Evolutionary conservation across 2,888 invertebrate genomes (phyloP).

Genomic region (Melieria picta): DNA sequence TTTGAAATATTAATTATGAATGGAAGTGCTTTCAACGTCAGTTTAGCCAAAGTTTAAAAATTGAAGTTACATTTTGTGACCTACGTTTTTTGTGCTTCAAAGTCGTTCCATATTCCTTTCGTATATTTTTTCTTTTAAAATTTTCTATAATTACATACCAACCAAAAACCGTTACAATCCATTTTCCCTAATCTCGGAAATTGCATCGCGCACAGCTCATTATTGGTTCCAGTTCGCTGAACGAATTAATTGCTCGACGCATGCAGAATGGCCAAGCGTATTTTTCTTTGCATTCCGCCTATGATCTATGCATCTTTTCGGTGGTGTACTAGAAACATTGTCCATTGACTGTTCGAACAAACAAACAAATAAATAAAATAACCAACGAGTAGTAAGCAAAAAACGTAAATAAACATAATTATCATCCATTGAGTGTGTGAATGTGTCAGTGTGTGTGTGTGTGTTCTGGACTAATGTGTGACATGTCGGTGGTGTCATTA

Average conservation of each 20-base stretch:
- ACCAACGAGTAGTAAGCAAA: not conserved
- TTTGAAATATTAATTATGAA: too few relatives aligned
- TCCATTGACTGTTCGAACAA: conserved; percentile 6
- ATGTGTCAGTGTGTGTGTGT: not conserved
- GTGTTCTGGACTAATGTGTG: not conserved
- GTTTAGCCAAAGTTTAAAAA: too few relatives aligned
- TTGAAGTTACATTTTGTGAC: too few relatives aligned
- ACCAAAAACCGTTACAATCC: not conserved
- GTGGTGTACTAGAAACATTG: conserved; percentile 15
- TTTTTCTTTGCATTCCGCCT: conserved; percentile 26
- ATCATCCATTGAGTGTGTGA: not conserved
- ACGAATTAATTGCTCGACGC: conserved; percentile 50
- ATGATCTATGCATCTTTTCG: conserved; percentile 34
- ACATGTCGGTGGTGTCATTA: conserved; percentile 36
- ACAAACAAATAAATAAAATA: conserved; percentile 12
- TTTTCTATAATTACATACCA: too few relatives aligned
- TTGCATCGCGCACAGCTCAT: conserved; percentile 40
- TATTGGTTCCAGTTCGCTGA: conserved; percentile 56
- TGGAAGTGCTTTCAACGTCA: too few relatives aligned
- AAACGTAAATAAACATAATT: conserved; percentile 8
- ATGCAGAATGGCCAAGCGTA: too few relatives aligned
- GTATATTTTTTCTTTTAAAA: too few relatives aligned
- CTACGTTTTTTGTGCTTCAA: too few relatives aligned
- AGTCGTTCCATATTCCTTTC: too few relatives aligned
- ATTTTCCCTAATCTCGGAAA: not conserved